Evolutionary conservation across 2,888 invertebrate species (phyloP).

Genomic region (Abrostola triplasia): DNA sequence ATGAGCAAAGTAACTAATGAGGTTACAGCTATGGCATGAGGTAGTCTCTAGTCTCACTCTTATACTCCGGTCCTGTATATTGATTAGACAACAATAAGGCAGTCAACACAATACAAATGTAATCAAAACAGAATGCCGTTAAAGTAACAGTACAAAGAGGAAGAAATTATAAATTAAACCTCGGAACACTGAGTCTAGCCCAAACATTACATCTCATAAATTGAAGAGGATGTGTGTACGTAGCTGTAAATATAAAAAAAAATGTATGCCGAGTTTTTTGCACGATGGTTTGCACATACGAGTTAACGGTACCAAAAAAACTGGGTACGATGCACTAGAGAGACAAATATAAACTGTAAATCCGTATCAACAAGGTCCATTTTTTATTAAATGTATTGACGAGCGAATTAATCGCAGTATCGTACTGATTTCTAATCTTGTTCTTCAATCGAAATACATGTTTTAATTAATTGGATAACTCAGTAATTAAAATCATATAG

Average conservation of each 20-base stretch:
- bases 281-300: conserved; percentile 66
- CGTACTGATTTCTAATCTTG: conserved; percentile 48
- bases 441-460: conserved; percentile 38
- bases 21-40: too few relatives aligned
- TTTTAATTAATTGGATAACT: conserved; percentile 34
- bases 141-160: conserved; percentile 13
- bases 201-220: conserved; percentile 53
- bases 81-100: background rate
- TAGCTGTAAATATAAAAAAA: conserved; percentile 78
- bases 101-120: background rate
- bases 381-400: conserved; percentile 20
- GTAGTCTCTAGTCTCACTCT: too few relatives aligned
- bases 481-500: conserved; percentile 30
- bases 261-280: conserved; percentile 67
- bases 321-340: conserved; percentile 35
- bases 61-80: too few relatives aligned
- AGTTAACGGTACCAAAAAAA: conserved; percentile 69
- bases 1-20: background rate
- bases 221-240: conserved; percentile 50
- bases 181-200: conserved; percentile 36
- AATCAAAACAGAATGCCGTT: conserved; percentile 14
- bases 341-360: conserved; percentile 36
- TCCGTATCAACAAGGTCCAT: conserved; percentile 6
- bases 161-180: conserved; percentile 28
- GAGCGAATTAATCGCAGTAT: conserved; percentile 36